Conservation (phyloP, 2,113 vertebrate genomes). For the Chaetorhynchus papuensis region DNA sequence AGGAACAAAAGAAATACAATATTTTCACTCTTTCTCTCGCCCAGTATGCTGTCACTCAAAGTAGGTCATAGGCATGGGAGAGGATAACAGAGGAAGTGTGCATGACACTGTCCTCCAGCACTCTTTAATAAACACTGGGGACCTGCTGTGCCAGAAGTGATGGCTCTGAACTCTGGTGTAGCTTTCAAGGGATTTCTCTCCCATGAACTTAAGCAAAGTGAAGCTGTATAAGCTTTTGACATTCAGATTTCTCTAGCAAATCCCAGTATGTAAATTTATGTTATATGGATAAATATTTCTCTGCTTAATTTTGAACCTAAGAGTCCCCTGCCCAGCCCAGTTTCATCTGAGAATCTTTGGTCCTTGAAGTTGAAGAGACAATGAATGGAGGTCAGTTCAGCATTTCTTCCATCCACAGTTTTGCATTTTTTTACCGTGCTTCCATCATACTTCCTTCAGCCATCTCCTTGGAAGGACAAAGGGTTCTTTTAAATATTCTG, state of each 20-base stretch:
- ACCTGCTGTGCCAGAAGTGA: background rate
- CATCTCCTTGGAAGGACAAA: background rate
- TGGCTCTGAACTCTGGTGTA: background rate
- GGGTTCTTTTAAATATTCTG: background rate
- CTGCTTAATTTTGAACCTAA: background rate
- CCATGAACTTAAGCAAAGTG: background rate
- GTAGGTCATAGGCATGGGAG: background rate
- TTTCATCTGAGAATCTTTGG: background rate
- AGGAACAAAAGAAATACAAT: background rate
- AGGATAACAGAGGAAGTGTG: background rate
- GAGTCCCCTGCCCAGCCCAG: rapidly evolving
- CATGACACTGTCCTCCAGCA: background rate
- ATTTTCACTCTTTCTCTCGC: background rate
- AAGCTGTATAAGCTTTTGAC: background rate
- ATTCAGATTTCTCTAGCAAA: background rate
- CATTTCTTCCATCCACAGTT: background rate
- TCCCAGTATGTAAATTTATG: background rate
- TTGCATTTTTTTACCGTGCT: background rate
- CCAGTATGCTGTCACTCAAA: background rate
- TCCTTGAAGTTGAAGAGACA: background rate
- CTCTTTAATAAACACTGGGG: background rate
- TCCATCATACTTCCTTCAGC: background rate
- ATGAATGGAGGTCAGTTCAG: background rate
- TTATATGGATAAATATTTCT: background rate
- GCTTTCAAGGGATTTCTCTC: background rate